Percentiles rank a stretch among this genome's conserved stretches.
Evolutionary conservation across 2,888 invertebrate species (phyloP).

Genomic region (Cryptus viduatorius): DNA sequence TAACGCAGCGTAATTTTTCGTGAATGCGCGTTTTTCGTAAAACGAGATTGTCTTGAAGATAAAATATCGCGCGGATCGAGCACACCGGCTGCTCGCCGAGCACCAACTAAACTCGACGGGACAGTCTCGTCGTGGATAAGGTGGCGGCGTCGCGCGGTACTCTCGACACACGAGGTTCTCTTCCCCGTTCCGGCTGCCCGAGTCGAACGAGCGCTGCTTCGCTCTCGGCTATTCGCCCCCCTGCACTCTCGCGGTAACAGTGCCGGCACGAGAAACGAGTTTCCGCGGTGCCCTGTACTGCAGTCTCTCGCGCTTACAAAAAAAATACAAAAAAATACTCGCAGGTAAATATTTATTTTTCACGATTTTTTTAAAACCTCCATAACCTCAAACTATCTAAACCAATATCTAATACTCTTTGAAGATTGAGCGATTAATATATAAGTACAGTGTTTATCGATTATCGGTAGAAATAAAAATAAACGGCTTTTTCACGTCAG

Average conservation of each 20-base stretch:
- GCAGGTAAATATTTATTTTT: neutral
- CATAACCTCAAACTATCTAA: neutral
- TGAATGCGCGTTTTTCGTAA: neutral
- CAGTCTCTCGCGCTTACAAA: neutral
- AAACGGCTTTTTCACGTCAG: neutral
- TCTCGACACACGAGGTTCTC: slow-evolving; percentile 67
- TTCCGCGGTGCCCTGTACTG: neutral
- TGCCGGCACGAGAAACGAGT: slow-evolving; percentile 26
- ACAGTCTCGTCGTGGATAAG: slow-evolving; percentile 72
- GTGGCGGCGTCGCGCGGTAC: slow-evolving; percentile 58
- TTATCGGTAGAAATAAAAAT: neutral
- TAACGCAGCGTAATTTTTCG: neutral
- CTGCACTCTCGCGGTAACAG: slow-evolving; percentile 54
- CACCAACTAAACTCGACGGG: slow-evolving; percentile 78
- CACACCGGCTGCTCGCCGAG: slow-evolving; percentile 80
- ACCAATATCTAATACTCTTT: neutral
- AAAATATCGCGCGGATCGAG: slow-evolving; percentile 67
- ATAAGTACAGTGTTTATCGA: neutral
- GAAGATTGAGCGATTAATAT: neutral
- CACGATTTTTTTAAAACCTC: neutral
- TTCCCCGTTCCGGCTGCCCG: slow-evolving; percentile 68
- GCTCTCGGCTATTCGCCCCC: slow-evolving; percentile 49
- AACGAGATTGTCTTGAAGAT: slow-evolving; percentile 17
- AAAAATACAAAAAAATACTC: neutral
- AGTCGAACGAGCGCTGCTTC: slow-evolving; percentile 56